Percentiles rank a stretch among this genome's conserved stretches.
Evolutionary conservation across 2,113 vertebrate species (phyloP).

Genomic region (Thomomys bottae): DNA sequence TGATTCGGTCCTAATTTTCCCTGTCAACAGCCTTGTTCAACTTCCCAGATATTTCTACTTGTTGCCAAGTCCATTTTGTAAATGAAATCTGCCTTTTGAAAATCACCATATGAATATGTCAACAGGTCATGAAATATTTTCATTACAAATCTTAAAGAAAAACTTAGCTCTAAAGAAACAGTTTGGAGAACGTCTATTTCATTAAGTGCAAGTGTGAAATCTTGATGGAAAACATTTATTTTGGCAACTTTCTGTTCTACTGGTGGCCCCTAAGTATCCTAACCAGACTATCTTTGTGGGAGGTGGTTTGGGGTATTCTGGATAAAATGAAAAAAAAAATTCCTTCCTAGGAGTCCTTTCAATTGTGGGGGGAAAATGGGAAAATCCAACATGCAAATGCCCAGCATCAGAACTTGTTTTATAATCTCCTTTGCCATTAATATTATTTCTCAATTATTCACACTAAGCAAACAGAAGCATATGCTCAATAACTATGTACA

Average conservation of each 20-base stretch:
- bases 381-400: slow-evolving; percentile 5
- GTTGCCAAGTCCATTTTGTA: slow-evolving; percentile 87
- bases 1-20: slow-evolving; percentile 83
- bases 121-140: slow-evolving; percentile 90
- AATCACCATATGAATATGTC: slow-evolving; percentile 90
- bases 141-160: slow-evolving; percentile 87
- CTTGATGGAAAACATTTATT: slow-evolving; percentile 88
- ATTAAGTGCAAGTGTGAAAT: slow-evolving; percentile 85
- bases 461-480: slow-evolving; percentile 11
- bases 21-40: slow-evolving; percentile 84
- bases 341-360: slow-evolving; percentile 30
- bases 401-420: neutral
- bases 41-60: slow-evolving; percentile 83
- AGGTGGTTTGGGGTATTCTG: slow-evolving; percentile 67
- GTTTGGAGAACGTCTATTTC: slow-evolving; percentile 86
- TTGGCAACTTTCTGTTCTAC: slow-evolving; percentile 85
- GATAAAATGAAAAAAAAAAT: slow-evolving; percentile 75
- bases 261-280: slow-evolving; percentile 83
- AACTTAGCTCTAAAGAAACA: slow-evolving; percentile 84
- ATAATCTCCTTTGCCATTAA: neutral
- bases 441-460: slow-evolving; percentile 20
- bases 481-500: no score
- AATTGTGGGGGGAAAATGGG: neutral
- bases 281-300: slow-evolving; percentile 82
- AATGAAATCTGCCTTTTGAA: slow-evolving; percentile 87